Evolutionary conservation across 1,140 invertebrate species (phyloP).

Genomic region (Bombus polaris): DNA sequence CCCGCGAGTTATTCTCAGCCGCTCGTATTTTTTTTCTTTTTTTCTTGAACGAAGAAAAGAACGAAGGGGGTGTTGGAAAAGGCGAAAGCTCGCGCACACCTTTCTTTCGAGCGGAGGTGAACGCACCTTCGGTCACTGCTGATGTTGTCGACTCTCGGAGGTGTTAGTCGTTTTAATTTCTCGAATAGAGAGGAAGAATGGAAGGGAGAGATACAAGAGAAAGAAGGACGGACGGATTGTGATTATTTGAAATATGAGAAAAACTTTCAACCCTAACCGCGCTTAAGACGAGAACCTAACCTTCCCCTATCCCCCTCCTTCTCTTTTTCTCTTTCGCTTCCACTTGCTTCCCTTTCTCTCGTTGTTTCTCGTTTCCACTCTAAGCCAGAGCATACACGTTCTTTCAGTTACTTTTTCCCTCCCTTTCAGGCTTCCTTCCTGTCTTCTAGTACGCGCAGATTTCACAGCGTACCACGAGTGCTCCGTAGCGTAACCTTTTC

Average conservation of each 20-base stretch:
- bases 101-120: constrained; percentile 12
- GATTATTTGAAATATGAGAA: constrained; percentile 70
- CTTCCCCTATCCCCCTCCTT: not conserved
- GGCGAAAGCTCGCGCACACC: not conserved
- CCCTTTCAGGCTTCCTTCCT: constrained; percentile 36
- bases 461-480: constrained; percentile 59
- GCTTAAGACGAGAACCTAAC: constrained; percentile 56
- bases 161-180: constrained; percentile 67
- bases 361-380: not conserved
- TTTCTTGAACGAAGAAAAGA: not conserved
- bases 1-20: not conserved
- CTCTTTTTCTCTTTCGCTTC: not conserved
- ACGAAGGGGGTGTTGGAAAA: not conserved
- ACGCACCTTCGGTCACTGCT: constrained; percentile 6
- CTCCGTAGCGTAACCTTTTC: constrained; percentile 65
- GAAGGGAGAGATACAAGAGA: constrained; percentile 2
- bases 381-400: constrained; percentile 13
- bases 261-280: constrained; percentile 61
- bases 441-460: constrained; percentile 52
- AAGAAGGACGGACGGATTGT: constrained; percentile 22
- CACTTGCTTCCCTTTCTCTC: not conserved
- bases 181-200: constrained; percentile 39
- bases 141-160: constrained; percentile 48
- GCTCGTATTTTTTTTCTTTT: constrained; percentile 8
- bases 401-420: constrained; percentile 43